Evolutionary conservation across 1,140 invertebrate species (phyloP), one percentile per base, ranked within the genome.

Genomic region (Atta colombica): DNA sequence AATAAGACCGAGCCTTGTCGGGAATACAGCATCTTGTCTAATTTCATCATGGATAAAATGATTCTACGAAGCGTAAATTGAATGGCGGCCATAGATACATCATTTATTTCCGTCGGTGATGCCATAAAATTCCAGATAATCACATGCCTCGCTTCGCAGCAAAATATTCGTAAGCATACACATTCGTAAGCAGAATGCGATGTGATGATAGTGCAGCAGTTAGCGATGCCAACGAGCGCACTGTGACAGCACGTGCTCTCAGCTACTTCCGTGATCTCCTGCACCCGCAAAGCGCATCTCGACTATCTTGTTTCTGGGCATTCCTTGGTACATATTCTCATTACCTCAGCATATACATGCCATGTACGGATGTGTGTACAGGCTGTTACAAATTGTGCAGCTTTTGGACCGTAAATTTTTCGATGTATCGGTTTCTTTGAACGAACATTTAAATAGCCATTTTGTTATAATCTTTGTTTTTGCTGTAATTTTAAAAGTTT

Each of bases 191-290:
- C 75, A 77, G 89, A 88, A 90, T 66, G 72, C 69, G 60, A 90
- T 61, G 86, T 55, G 86, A 90, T 86, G 89, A 90, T 90, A 85
- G 86, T 55, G 58, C 80, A 77, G 88, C 80, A 90, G 89, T 90
- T 89, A 87, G 86, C 86, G 39, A 31, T 68, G 75, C 16, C 78
- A 51, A 66, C 25, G 69, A 58, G 68, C 31, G 66, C 82, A 63
- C 45, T 53, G 31, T 78, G 82, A 85, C 82, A 77, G 80, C 66
- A 68, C 45, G 61, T 55, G 75, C 69, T 86, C 53, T n/a, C 69
- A 60, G 65, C 39, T 78, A 87, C 69, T 80, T 88, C 81, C 77
- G 77, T 77, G 89, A 90, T 81, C 87, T 81, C 86, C 77, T 35
- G 74, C 60, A 39, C 60, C 69, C 61, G 35, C 65, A 78, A 68